Evolutionary conservation across 2,888 invertebrate species (phyloP), one percentile per base, ranked within the genome.

Genomic region (Allophyes oxyacanthae): DNA sequence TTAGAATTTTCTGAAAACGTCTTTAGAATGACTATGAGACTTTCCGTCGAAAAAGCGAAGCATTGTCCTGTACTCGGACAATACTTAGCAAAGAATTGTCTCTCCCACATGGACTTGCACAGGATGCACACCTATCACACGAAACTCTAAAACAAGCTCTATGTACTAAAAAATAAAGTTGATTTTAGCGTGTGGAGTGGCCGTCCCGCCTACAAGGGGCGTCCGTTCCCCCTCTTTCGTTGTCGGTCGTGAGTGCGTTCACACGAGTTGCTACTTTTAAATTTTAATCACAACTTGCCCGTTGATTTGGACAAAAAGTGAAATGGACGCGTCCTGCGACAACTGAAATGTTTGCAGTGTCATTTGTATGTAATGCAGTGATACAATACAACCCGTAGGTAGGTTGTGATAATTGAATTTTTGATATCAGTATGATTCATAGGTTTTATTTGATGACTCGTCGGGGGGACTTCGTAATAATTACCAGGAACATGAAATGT

Each of bases 121-220:
- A 84, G 77, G 85, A 88, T 91, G 92, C 92, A 92, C 72, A 71
- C 56, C 65, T 20, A 13, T 9, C 46, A 45, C 8, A 25, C 0
- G 5, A 33, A 33, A 7, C 20, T 5, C 13, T 0, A 81, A 67
- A 75, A 58, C 56, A 0, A 52, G 75, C 79, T 66, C 57, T 88
- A 81, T 14, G 0, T n/a, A 0, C 0, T 0, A 0, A 0, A 0
- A 0, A 1, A 64, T 86, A 89, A 62, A 73, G 86, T 82, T 41
- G 34, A 64, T 30, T 77, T 75, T 87, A 0, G 71, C 46, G 54
- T 72, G 77, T 40, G 30, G 11, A 48, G 36, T 28, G 38, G 64
- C 63, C 78, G 92, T 77, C 90, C 92, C 93, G 93, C 93, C 93
- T 90, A 83, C 86, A 88, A 86, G 89, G 92, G 93, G 93, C 93